Evolutionary conservation across 1,140 invertebrate genomes (phyloP), one percentile per base, ranked within the genome.

Genomic region (Branchinecta lindahli): DNA sequence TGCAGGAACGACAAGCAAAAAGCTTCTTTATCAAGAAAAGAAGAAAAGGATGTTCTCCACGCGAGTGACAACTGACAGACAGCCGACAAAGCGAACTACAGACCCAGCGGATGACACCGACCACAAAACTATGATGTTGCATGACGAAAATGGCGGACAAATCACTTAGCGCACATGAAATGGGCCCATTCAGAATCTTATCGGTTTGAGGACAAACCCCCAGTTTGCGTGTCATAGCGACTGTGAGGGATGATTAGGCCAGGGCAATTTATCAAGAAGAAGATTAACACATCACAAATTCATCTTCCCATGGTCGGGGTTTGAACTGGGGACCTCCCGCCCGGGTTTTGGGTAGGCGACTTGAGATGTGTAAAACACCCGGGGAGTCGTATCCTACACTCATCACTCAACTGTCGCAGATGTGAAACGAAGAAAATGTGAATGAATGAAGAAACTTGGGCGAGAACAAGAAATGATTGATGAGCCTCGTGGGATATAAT

Each of bases 281-380:
- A 61, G 52, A 61, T 61, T 61, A 61, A 61, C 52, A 61, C 52
- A 61, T 61, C 52, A 61, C 52, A 61, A 61, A 61, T 61, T 12
- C 18, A 61, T 61, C 52, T 61, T 61, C 18, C 18, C 18, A 61
- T 12, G 52, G 18, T 15, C 12, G 52, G 18, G 52, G 52, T 61
- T 61, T 15, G 12, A 20, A 61, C 12, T 20, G 12, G 18, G 18
- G 52, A 61, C 52, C 52, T 61, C 52, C 52, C 18, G 52, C 52
- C 52, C 12, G 18, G 52, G 52, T 61, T 61, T 20, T 61, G 52
- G 52, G 52, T 61, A 61, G 52, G 52, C 52, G 33, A 33, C 33
- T 33, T 33, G 33, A 33, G 33, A 33, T 33, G 33, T 61, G 52
- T 15, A 61, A 61, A 61, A 15, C 12, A 12, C 52, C 12, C 52